A percentile compares a stretch with the other conserved stretches of the same genome.
These are phyloP conservation scores for Danio aesculapii DNA, from an alignment of 2,797 vertebrate species.

Conservation along the genomic window DNA sequence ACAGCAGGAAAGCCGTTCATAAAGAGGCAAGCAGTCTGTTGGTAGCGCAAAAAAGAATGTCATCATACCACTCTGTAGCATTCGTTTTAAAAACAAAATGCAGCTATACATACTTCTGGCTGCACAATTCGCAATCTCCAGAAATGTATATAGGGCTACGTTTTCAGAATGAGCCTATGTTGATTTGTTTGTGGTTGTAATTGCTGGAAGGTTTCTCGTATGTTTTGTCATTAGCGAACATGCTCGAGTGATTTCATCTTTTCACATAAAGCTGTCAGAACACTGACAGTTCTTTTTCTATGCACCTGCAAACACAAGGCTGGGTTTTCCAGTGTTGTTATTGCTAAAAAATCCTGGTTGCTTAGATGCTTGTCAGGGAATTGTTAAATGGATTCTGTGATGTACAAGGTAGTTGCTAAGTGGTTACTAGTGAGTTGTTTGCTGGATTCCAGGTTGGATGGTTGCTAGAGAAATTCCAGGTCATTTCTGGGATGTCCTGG, in stretches of 20 bases:
- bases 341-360: neutral
- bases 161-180: too few species aligned
- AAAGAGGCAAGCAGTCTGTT: too few species aligned
- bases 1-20: too few species aligned
- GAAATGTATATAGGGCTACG: too few species aligned
- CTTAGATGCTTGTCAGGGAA: neutral
- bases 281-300: neutral
- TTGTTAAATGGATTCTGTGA: neutral
- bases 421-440: neutral
- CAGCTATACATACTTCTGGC: too few species aligned
- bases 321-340: neutral
- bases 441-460: neutral
- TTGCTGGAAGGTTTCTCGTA: too few species aligned
- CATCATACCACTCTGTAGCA: too few species aligned
- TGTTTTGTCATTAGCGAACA: constrained; percentile 22
- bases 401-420: neutral
- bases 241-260: constrained; percentile 23
- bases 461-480: too few species aligned
- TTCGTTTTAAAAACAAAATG: too few species aligned
- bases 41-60: too few species aligned
- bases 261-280: neutral
- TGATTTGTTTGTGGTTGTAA: too few species aligned
- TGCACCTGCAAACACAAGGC: neutral
- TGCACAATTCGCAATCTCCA: too few species aligned
- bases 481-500: neutral